A percentile compares a stretch with the other conserved stretches of the same genome.
These are phyloP conservation scores for Apolygus lucorum DNA, from an alignment of 1,140 invertebrate species.

Conservation along the genomic window DNA sequence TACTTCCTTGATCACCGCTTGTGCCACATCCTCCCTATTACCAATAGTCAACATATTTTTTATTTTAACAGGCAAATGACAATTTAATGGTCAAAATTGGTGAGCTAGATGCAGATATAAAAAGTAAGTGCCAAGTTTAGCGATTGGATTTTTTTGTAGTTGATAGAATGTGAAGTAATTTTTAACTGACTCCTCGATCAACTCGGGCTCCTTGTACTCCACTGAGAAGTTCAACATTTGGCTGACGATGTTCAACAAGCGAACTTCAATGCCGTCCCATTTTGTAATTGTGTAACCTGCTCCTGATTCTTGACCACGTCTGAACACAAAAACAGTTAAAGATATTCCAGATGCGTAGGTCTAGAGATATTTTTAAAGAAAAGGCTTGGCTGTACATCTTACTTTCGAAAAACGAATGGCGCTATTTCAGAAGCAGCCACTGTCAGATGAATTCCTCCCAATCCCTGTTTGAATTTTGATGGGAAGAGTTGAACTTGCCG, in stretches of 20 bases:
- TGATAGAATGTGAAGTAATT: neutral
- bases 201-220: slow-evolving; percentile 51
- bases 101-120: no score
- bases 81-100: no score
- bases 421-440: slow-evolving; percentile 56
- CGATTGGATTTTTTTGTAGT: no score
- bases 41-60: no score
- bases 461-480: slow-evolving; percentile 52
- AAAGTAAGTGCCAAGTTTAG: no score
- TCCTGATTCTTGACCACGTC: slow-evolving; percentile 37
- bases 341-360: no score
- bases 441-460: slow-evolving; percentile 59
- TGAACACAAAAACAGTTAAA: no score
- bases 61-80: no score
- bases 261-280: slow-evolving; percentile 61
- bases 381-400: no score
- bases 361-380: no score
- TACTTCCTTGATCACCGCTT: slow-evolving; percentile 44
- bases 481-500: slow-evolving; percentile 56
- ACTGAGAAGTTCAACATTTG: slow-evolving; percentile 56
- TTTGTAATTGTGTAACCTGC: slow-evolving; percentile 40
- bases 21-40: slow-evolving; percentile 40
- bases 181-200: slow-evolving; percentile 26
- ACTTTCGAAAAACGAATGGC: slow-evolving; percentile 57
- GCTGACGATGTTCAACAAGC: slow-evolving; percentile 50